Percentiles rank a stretch among this genome's conserved stretches.
phyloP scores from a whole-genome alignment of 2,113 vertebrate genomes.

The Dendropsophus ebraccatus region DNA sequence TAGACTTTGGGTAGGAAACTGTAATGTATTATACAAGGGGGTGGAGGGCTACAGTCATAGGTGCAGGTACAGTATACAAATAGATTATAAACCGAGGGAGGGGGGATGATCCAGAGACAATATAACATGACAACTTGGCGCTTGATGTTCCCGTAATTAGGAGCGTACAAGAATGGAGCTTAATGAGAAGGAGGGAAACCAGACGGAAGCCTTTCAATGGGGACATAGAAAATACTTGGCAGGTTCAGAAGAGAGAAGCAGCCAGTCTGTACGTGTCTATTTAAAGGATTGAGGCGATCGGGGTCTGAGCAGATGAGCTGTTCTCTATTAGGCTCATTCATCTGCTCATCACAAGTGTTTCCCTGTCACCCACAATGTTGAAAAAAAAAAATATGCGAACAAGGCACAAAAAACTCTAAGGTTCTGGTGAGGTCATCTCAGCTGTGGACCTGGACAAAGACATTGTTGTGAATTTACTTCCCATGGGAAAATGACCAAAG shows the following conservation, averaged over 20 bases:
- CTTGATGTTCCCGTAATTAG: slow-evolving; percentile 37
- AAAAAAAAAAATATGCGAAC: neutral
- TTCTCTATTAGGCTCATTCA: neutral
- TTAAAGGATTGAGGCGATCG: neutral
- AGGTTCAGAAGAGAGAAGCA: neutral
- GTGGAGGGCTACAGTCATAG: neutral
- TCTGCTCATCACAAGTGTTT: slow-evolving; percentile 8
- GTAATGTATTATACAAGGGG: neutral
- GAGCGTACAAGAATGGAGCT: slow-evolving; percentile 14
- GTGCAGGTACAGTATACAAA: slow-evolving; percentile 8
- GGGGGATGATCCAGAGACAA: neutral
- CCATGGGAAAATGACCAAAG: neutral
- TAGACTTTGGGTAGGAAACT: neutral
- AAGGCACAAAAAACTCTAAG: neutral
- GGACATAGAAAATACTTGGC: slow-evolving; percentile 31
- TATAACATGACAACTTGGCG: slow-evolving; percentile 23
- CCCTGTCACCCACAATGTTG: neutral
- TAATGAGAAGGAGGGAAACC: slow-evolving; percentile 40
- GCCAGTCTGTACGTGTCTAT: slow-evolving; percentile 14
- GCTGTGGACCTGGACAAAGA: neutral
- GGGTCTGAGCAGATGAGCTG: neutral
- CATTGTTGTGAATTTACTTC: neutral
- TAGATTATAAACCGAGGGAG: neutral
- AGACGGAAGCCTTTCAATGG: slow-evolving; percentile 18
- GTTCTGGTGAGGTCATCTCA: neutral